Evolutionary conservation across 2,797 vertebrate genomes (phyloP).

Genomic region (Artibeus jamaicensis): DNA sequence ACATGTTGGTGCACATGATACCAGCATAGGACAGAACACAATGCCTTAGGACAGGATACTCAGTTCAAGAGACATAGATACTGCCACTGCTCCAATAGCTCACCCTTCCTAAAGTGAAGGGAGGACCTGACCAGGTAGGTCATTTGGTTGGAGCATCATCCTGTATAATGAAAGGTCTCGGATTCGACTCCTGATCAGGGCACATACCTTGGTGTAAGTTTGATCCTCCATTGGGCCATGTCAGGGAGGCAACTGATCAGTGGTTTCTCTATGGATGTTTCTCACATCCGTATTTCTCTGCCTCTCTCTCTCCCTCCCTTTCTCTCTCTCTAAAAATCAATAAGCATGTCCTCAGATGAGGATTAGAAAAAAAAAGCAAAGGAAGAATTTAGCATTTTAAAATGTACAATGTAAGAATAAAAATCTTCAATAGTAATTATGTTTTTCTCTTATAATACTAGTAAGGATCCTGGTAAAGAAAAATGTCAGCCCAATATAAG

Average conservation of each 20-base stretch:
- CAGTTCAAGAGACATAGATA: not conserved
- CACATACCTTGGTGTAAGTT: not conserved
- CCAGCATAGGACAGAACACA: not conserved
- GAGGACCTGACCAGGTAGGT: not conserved
- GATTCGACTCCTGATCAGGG: not conserved
- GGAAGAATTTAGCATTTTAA: not conserved
- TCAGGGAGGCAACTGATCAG: not conserved
- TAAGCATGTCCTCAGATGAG: not conserved
- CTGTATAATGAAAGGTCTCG: not conserved
- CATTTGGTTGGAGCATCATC: not conserved
- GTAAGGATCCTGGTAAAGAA: not conserved
- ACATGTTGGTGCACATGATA: not conserved
- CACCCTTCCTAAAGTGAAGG: not conserved
- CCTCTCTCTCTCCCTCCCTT: not conserved
- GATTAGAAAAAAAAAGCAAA: not conserved
- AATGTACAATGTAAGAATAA: not conserved
- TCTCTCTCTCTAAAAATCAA: not conserved
- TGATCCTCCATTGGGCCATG: not conserved
- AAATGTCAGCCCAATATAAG: not conserved
- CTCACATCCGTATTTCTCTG: not conserved
- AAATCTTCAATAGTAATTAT: not conserved
- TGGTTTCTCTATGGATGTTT: not conserved
- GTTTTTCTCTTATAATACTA: not conserved
- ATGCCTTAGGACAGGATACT: not conserved
- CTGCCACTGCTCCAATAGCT: not conserved